phyloP scores from a whole-genome alignment of 1,140 invertebrate species.

The Bombus ignitus region DNA sequence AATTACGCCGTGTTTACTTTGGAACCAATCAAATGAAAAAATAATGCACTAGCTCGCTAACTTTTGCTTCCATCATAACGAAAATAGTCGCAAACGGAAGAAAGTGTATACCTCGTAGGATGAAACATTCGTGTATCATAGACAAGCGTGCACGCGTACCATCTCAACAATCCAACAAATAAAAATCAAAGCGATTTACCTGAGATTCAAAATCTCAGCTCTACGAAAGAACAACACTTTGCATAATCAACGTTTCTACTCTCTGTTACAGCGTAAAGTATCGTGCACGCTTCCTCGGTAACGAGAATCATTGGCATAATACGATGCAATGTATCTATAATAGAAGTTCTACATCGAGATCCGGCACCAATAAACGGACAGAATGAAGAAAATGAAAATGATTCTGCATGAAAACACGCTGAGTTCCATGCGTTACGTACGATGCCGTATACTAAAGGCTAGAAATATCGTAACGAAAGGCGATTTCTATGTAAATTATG shows the following conservation, averaged over 20 bases:
- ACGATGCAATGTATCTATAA: conserved; percentile 2
- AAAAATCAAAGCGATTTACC: background rate
- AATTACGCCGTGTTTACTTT: background rate
- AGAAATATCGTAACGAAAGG: conserved; percentile 9
- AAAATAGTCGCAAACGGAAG: conserved; percentile 2
- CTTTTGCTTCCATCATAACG: background rate
- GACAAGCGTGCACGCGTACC: conserved; percentile 30
- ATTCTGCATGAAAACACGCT: background rate
- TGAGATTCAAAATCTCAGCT: background rate
- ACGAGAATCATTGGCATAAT: background rate
- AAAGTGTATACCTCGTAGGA: background rate
- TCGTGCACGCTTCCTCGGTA: conserved; percentile 28
- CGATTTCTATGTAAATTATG: background rate
- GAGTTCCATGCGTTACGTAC: background rate
- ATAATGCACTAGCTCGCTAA: background rate
- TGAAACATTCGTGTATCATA: background rate
- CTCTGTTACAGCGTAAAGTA: background rate
- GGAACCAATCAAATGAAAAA: conserved; percentile 9
- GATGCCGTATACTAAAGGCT: conserved; percentile 9
- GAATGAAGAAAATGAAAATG: background rate
- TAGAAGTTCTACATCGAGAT: background rate
- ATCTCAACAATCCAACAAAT: background rate
- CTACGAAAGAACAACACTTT: background rate
- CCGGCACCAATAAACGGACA: background rate
- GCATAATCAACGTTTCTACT: background rate